Evolutionary conservation across 2,888 invertebrate species (phyloP).

Genomic region (Oscheius sp.): DNA sequence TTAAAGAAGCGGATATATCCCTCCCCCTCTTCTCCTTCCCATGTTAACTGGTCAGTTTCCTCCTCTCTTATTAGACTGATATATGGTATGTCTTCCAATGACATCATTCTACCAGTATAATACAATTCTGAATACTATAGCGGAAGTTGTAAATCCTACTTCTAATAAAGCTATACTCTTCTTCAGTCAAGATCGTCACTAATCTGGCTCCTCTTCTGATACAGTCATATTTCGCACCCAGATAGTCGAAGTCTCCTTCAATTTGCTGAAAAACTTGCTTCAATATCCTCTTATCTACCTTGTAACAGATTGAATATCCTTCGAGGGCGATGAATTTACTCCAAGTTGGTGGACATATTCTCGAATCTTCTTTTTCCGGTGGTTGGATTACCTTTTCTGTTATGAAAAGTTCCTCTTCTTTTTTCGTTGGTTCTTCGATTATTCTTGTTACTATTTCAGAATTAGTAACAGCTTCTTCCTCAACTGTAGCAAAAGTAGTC

Average conservation of each 20-base stretch:
- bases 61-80: slow-evolving; percentile 13
- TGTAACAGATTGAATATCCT: neutral
- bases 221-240: slow-evolving; percentile 1
- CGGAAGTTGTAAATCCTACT: neutral
- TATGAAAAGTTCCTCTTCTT: too few species aligned
- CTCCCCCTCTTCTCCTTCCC: neutral
- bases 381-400: neutral
- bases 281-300: neutral
- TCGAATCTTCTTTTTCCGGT: neutral
- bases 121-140: neutral
- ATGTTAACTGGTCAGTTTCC: neutral
- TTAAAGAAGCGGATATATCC: slow-evolving; percentile 1
- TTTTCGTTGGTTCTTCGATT: neutral
- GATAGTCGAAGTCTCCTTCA: neutral
- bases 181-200: neutral
- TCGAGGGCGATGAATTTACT: neutral
- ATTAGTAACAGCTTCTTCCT: neutral
- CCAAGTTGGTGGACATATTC: slow-evolving; percentile 3
- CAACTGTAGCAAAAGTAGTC: neutral
- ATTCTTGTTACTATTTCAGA: neutral
- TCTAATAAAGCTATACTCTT: slow-evolving; percentile 14
- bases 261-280: neutral
- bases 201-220: neutral
- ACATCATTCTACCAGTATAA: neutral
- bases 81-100: slow-evolving; percentile 6